A percentile compares a stretch with the other conserved stretches of the same genome.
Evolutionary conservation across 2,797 vertebrate species (phyloP).

Genomic region (Danio kyathit): DNA sequence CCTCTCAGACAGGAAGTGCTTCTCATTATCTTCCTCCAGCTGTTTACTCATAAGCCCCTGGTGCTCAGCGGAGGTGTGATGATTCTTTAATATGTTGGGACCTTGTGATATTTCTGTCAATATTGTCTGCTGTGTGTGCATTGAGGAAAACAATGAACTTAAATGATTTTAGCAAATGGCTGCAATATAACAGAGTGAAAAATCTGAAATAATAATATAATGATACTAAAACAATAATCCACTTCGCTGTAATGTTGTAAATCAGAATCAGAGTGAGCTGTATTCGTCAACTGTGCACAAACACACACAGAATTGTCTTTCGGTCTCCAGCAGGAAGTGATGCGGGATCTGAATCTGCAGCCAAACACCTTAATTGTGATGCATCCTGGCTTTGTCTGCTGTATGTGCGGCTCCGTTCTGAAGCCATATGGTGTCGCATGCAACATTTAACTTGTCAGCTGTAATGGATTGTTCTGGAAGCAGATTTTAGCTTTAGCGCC

Average conservation of each 20-base stretch:
- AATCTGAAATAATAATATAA: too few species aligned
- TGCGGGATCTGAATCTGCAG: slow-evolving; percentile 73
- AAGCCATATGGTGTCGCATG: slow-evolving; percentile 97
- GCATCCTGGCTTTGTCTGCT: slow-evolving; percentile 84
- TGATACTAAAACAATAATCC: too few species aligned
- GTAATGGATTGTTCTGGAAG: slow-evolving; percentile 99
- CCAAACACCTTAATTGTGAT: slow-evolving; percentile 89
- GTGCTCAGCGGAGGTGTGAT: slow-evolving; percentile 60
- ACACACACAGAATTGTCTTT: too few species aligned
- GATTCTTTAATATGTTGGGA: too few species aligned
- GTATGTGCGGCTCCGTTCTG: slow-evolving; percentile 78
- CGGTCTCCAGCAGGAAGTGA: slow-evolving; percentile 10
- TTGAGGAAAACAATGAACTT: too few species aligned
- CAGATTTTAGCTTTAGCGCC: slow-evolving; percentile 95
- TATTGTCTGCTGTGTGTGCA: too few species aligned
- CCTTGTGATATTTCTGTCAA: too few species aligned
- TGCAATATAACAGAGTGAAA: too few species aligned
- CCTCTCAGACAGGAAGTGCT: slow-evolving; percentile 50
- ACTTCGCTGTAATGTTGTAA: too few species aligned
- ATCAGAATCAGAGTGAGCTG: too few species aligned
- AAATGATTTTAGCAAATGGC: too few species aligned
- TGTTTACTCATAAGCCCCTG: slow-evolving; percentile 63
- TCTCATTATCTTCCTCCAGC: slow-evolving; percentile 67
- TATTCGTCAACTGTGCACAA: too few species aligned
- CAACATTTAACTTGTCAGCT: slow-evolving; percentile 99